These are phyloP conservation scores for Lates japonicus DNA, from an alignment of 2,797 vertebrate species.

Conservation along the genomic window DNA sequence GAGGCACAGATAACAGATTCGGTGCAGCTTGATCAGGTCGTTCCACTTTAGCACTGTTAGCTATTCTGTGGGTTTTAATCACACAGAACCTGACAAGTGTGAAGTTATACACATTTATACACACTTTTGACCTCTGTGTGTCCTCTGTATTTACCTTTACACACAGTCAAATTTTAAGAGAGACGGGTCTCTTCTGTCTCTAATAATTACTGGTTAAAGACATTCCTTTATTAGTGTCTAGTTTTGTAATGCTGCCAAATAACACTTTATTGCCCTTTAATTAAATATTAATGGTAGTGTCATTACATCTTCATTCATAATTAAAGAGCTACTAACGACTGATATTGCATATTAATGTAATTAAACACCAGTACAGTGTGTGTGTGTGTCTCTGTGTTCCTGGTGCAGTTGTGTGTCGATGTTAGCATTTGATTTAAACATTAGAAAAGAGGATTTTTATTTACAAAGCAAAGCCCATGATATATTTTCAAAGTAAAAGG, in stretches of 20 bases:
- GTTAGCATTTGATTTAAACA: slow-evolving; percentile 31
- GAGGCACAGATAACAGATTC: slow-evolving; percentile 23
- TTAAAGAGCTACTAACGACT: slow-evolving; percentile 86
- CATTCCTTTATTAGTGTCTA: slow-evolving; percentile 87
- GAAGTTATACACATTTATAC: slow-evolving; percentile 42
- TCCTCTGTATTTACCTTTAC: slow-evolving; percentile 74
- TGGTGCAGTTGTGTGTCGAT: slow-evolving; percentile 18
- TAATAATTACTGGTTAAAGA: slow-evolving; percentile 80
- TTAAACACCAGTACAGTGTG: slow-evolving; percentile 80
- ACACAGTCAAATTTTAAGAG: slow-evolving; percentile 75
- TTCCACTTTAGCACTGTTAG: slow-evolving; percentile 21
- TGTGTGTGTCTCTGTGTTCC: slow-evolving; percentile 18
- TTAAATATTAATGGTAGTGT: slow-evolving; percentile 89
- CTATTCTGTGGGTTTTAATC: slow-evolving; percentile 44
- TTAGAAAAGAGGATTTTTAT: slow-evolving; percentile 13
- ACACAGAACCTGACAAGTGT: slow-evolving; percentile 7
- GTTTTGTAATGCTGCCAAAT: slow-evolving; percentile 90
- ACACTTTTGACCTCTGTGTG: slow-evolving; percentile 68
- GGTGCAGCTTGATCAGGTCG: slow-evolving; percentile 26
- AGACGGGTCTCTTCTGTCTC: slow-evolving; percentile 68
- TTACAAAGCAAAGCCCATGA: slow-evolving; percentile 8
- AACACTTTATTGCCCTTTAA: slow-evolving; percentile 91
- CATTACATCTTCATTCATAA: slow-evolving; percentile 91
- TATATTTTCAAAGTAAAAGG: not conserved
- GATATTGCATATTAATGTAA: slow-evolving; percentile 90